phyloP scores from a whole-genome alignment of 2,888 invertebrate species.

The Chironomus tentans region DNA sequence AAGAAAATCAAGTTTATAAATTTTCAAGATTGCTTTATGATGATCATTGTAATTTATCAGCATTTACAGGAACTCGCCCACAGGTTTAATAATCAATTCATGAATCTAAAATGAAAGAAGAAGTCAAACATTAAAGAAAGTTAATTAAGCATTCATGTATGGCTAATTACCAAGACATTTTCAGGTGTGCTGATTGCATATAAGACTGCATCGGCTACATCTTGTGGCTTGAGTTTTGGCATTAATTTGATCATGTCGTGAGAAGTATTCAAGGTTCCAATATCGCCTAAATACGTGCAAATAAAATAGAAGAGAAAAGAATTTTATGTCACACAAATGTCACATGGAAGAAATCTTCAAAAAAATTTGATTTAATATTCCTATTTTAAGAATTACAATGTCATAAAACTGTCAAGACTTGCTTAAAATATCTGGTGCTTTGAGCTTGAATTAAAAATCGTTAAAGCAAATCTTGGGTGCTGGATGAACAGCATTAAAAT shows the following conservation, averaged over 20 bases:
- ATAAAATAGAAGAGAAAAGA: not conserved
- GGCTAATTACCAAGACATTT: conserved; percentile 32
- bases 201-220: conserved; percentile 33
- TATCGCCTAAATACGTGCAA: conserved; percentile 28
- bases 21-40: not conserved
- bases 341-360: not conserved
- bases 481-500: no score
- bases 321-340: not conserved
- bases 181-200: conserved; percentile 33
- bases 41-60: not conserved
- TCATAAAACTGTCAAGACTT: conserved; percentile 3
- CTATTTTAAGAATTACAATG: not conserved
- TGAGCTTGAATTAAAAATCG: not conserved
- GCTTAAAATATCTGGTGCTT: not conserved
- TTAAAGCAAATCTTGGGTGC: no score
- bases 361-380: not conserved
- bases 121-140: not conserved
- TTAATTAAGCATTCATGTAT: not conserved
- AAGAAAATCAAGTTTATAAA: not conserved
- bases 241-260: conserved; percentile 32
- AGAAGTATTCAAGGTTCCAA: conserved; percentile 29
- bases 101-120: conserved; percentile 30
- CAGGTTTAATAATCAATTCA: conserved; percentile 33
- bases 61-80: conserved; percentile 32
- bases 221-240: conserved; percentile 32